phyloP scores from a whole-genome alignment of 2,888 invertebrate species.

The Salticus scenicus region DNA sequence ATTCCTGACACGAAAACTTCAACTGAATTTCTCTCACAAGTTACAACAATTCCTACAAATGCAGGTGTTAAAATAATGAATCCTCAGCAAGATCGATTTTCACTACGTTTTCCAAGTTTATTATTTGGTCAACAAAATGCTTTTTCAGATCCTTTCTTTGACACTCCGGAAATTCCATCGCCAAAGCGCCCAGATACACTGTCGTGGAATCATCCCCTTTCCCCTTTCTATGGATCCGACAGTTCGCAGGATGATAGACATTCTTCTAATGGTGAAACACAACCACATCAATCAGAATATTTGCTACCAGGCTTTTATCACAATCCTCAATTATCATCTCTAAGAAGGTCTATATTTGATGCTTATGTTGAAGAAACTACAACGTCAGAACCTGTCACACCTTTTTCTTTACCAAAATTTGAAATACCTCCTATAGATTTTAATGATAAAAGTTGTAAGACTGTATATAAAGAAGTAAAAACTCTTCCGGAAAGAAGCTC shows the following conservation, averaged over 20 bases:
- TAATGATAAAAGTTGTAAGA: slow-evolving; percentile 52
- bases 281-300: neutral
- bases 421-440: slow-evolving; percentile 59
- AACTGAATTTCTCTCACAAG: neutral
- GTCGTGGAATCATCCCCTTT: slow-evolving; percentile 15
- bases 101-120: slow-evolving; percentile 5
- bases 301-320: slow-evolving; percentile 25
- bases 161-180: neutral
- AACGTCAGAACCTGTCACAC: slow-evolving; percentile 5
- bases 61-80: neutral
- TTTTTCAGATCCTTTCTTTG: slow-evolving; percentile 36
- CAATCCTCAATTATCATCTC: slow-evolving; percentile 44
- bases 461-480: slow-evolving; percentile 55
- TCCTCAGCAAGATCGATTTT: neutral
- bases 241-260: slow-evolving; percentile 12
- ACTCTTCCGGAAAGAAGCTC: slow-evolving; percentile 24
- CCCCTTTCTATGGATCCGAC: slow-evolving; percentile 19
- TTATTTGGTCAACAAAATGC: slow-evolving; percentile 4
- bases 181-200: neutral
- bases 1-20: neutral
- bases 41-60: neutral
- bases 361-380: neutral
- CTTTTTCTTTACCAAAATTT: slow-evolving; percentile 57
- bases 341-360: slow-evolving; percentile 43
- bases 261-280: neutral